Evolutionary conservation across 1,140 invertebrate species (phyloP), one percentile per base, ranked within the genome.

Genomic region (Zaprionus taronus): DNA sequence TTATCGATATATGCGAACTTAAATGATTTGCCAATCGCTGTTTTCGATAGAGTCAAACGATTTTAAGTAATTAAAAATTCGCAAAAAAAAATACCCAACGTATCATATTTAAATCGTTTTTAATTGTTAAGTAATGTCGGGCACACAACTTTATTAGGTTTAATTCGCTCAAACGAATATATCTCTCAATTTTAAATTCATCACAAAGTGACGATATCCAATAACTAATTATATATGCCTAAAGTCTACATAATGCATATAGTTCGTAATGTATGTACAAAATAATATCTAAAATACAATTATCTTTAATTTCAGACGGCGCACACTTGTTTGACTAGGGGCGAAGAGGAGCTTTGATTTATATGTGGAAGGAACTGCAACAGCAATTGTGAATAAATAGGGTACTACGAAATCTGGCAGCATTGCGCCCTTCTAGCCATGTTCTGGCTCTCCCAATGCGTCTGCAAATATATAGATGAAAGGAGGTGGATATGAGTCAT

Each of bases 381-480:
- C 74, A 72, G 72, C 24, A 78, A 55, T 47, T n/a, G 41, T 17
- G 62, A 61, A 57, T 75, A 62, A 41, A 71, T 58, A 17, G 53
- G 80, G 69, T 91, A 91, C 85, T 91, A 91, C 79, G 90, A 91
- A 85, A 91, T 80, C 76, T 81, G 82, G 72, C 90, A 91, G 82
- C 90, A 91, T 86, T 91, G 90, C 55, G 90, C 90, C 86, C 67
- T 91, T 78, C 90, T 83, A 80, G 77, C 70, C 70, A 83, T 79
- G 80, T 72, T 81, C 66, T 80, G 83, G 77, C 78, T 62, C 72
- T 91, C 90, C 83, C 84, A 91, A 83, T 82, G 76, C 75, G 80
- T 91, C 90, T 91, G 90, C 58, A 91, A 91, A 91, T 91, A 91
- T 79, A 91, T 86, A 81, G 86, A 90, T 87, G 84, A 84, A 44